Percentiles rank a stretch among this genome's conserved stretches.
phyloP scores from a whole-genome alignment of 2,113 vertebrate genomes.

The Microcebus lehilahytsara region DNA sequence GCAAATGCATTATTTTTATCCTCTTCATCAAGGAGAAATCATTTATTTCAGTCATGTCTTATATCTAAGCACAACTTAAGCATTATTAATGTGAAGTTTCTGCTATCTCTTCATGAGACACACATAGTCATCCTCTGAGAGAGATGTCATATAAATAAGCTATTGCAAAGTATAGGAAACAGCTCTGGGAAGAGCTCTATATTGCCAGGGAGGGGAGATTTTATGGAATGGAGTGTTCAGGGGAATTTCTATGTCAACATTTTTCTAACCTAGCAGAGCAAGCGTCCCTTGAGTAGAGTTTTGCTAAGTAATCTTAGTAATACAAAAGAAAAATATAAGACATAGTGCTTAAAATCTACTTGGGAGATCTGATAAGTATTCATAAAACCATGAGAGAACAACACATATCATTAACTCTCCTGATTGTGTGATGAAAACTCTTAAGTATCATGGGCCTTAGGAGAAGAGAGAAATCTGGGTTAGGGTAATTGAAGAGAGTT shows the following conservation, averaged over 20 bases:
- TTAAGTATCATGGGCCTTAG: not conserved
- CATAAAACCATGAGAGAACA: not conserved
- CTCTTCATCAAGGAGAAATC: not conserved
- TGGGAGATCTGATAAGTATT: conserved; percentile 34
- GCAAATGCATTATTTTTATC: not conserved
- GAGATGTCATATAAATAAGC: not conserved
- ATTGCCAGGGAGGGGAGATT: not conserved
- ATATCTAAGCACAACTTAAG: not conserved
- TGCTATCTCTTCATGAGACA: not conserved
- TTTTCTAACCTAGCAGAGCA: conserved; percentile 19
- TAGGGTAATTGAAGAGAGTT: not conserved
- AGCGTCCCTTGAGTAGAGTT: not conserved
- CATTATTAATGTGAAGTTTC: not conserved
- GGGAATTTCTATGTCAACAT: conserved; percentile 4
- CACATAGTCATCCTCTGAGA: not conserved
- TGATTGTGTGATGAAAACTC: not conserved
- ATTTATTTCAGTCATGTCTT: not conserved
- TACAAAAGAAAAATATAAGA: not conserved
- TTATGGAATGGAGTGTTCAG: not conserved
- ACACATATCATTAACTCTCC: not conserved
- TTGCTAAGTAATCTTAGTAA: conserved; percentile 3
- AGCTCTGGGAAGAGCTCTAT: not conserved
- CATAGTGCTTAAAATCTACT: not conserved
- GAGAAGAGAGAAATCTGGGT: not conserved
- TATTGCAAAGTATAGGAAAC: not conserved